phyloP scores from a whole-genome alignment of 2,113 vertebrate genomes.

The Mungos mungo region DNA sequence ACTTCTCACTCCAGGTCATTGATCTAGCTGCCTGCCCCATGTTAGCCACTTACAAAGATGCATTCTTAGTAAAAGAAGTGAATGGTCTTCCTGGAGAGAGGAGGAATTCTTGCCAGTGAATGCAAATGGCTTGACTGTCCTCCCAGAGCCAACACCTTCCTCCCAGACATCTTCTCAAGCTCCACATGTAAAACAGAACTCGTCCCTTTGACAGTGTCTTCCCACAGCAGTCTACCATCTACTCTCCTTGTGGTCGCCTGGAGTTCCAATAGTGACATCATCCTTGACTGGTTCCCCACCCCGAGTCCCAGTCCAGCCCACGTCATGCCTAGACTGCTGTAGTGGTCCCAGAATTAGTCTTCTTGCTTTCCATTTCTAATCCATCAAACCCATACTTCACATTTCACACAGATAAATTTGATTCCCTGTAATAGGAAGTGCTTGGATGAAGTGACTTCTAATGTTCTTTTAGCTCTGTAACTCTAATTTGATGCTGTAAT shows the following conservation, averaged over 20 bases:
- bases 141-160: background rate
- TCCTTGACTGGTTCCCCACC: background rate
- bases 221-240: background rate
- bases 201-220: background rate
- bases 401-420: background rate
- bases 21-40: background rate
- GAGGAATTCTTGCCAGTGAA: background rate
- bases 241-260: background rate
- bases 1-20: background rate
- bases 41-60: background rate
- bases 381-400: background rate
- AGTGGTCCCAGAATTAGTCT: too few relatives aligned
- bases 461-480: background rate
- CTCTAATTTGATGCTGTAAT: background rate
- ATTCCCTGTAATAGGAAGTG: background rate
- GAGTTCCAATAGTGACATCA: background rate
- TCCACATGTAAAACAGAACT: background rate
- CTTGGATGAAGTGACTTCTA: background rate
- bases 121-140: background rate
- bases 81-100: background rate
- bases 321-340: background rate
- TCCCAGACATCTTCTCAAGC: background rate
- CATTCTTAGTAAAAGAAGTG: background rate
- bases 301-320: background rate
- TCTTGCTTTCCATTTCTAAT: background rate